A percentile compares a stretch with the other conserved stretches of the same genome.
These are phyloP conservation scores for Thamnaconus septentrionalis DNA, from an alignment of 2,113 vertebrate species.

Conservation along the genomic window DNA sequence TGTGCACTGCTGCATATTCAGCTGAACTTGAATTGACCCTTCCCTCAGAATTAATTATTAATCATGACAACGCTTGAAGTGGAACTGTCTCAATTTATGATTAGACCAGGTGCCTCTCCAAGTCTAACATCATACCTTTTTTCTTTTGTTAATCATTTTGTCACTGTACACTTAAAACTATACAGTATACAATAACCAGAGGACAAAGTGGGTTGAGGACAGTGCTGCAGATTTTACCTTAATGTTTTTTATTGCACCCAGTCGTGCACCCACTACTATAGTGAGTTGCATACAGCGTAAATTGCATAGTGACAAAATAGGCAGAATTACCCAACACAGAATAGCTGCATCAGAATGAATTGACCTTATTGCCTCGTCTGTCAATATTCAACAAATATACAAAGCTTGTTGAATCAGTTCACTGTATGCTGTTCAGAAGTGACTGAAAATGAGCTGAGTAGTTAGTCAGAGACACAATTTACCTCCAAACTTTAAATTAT, in stretches of 20 bases:
- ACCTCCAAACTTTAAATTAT: constrained; percentile 5
- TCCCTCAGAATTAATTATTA: constrained; percentile 41
- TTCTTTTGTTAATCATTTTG: no score
- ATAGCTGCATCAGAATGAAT: constrained; percentile 37
- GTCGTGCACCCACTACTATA: no score
- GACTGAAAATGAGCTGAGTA: constrained; percentile 1
- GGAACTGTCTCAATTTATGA: constrained; percentile 16
- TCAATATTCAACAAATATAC: constrained; percentile 10
- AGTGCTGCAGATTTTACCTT: no score
- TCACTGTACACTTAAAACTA: background rate
- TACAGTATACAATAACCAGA: no score
- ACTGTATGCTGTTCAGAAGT: constrained; percentile 10
- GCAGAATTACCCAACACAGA: constrained; percentile 28
- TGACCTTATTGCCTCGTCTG: constrained; percentile 10
- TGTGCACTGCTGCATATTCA: background rate
- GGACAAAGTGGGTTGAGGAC: no score
- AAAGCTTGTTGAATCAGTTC: constrained; percentile 29
- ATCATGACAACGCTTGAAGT: constrained; percentile 10
- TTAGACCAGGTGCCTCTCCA: constrained; percentile 7
- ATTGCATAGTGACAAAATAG: constrained; percentile 23
- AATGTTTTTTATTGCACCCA: no score
- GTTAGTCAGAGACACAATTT: constrained; percentile 7
- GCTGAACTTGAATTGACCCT: constrained; percentile 45
- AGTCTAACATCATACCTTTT: background rate
- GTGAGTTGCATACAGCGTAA: constrained; percentile 3